Evolutionary conservation across 2,888 invertebrate genomes (phyloP).

Genomic region (Ophraella communa): DNA sequence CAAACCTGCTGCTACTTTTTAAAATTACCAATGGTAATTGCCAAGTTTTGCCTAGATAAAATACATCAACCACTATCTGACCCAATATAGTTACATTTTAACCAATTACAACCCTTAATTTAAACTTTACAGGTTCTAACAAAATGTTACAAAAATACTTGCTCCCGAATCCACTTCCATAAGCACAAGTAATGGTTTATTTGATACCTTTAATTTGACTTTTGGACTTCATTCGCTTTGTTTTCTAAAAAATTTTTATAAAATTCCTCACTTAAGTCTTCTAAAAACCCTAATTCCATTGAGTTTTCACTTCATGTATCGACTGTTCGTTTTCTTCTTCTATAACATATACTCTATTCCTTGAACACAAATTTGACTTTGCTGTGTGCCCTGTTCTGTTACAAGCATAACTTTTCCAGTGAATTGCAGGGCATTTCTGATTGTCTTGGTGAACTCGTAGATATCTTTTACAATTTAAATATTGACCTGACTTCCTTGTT

Average conservation of each 20-base stretch:
- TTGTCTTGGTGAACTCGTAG: neutral
- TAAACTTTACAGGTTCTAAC: neutral
- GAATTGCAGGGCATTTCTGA: constrained; percentile 14
- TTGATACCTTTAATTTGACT: too few species aligned
- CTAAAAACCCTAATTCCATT: neutral
- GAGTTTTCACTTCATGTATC: neutral
- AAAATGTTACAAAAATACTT: neutral
- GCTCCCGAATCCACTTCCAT: too few species aligned
- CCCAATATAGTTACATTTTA: neutral
- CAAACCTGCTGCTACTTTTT: neutral
- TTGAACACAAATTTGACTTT: neutral
- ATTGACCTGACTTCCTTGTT: neutral
- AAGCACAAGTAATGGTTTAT: too few species aligned
- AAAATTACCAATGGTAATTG: neutral
- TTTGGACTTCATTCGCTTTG: too few species aligned
- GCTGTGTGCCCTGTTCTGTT: constrained; percentile 13
- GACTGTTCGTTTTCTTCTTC: neutral
- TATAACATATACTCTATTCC: neutral
- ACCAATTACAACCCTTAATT: neutral
- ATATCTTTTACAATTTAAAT: neutral
- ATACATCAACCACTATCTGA: neutral
- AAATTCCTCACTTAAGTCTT: neutral
- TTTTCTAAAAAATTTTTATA: neutral
- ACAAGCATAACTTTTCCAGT: constrained; percentile 24
- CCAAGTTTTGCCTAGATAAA: neutral